Evolutionary conservation across 2,113 vertebrate species (phyloP).

Genomic region (Nannospalax galili): DNA sequence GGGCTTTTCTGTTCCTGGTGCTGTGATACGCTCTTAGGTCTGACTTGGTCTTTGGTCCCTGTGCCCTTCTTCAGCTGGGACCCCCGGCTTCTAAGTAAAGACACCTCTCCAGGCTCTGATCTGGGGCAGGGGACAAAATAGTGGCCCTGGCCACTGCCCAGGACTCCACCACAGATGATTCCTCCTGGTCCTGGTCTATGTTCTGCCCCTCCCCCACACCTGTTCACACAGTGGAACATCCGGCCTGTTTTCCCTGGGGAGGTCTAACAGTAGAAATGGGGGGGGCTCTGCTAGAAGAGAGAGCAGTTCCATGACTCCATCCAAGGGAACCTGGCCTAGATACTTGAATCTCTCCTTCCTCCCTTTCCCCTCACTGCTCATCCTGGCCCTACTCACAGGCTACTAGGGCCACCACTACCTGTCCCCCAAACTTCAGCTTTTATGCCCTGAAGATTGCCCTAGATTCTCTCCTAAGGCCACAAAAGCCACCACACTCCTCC

Average conservation of each 20-base stretch:
- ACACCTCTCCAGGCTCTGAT: background rate
- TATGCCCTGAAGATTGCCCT: background rate
- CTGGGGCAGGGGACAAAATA: accelerated
- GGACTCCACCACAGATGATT: background rate
- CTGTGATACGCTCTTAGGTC: background rate
- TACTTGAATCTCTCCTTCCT: background rate
- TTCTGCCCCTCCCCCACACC: background rate
- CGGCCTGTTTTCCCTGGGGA: background rate
- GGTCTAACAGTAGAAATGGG: background rate
- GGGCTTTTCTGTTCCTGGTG: background rate
- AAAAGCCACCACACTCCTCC: background rate
- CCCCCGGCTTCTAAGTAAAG: background rate
- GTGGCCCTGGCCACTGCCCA: background rate
- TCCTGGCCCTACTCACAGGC: background rate
- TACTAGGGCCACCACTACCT: background rate
- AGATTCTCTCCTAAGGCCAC: background rate
- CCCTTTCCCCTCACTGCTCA: background rate
- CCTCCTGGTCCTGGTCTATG: background rate
- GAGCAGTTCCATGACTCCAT: accelerated
- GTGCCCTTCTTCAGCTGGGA: no score
- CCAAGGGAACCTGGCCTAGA: background rate
- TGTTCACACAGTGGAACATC: background rate
- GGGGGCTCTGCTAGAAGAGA: no score
- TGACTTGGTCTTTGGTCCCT: background rate
- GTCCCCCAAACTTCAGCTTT: background rate